Evolutionary conservation across 2,888 invertebrate genomes (phyloP), one percentile per base, ranked within the genome.

Genomic region (Monoplex corrugatus): DNA sequence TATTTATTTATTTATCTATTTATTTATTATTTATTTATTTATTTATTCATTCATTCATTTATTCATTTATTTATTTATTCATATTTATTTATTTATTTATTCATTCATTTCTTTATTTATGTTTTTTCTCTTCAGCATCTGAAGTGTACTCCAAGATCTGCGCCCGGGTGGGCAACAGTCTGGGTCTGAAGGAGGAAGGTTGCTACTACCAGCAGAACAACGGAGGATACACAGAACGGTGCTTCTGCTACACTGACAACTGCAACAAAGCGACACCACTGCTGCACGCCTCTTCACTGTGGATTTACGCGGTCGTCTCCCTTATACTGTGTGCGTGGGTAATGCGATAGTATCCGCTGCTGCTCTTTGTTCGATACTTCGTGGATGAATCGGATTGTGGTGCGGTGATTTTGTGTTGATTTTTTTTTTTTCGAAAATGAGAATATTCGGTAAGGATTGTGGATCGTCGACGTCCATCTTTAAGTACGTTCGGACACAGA

Each of bases 191-290:
- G 43, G 86, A 87, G 0, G 92, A 89, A 13, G 94, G 94, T 0
- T 94, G 94, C 87, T 93, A 93, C 90, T 83, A 90, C 5, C 92
- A 92, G 80, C 87, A 87, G 57, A 91, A 92, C 32, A 92, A 92
- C 45, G 92, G 92, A 28, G 93, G 93, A 0, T 94, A 93, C 91
- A 92, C 93, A 87, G 91, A 92, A 89, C 91, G 91, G 10, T 94
- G 94, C 87, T 94, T 91, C 90, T 94, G 94, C 80, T 93, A 92
- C 86, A 86, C 88, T 13, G 88, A 93, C 78, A 90, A 89, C 45
- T 94, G 94, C 89, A 94, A 94, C 87, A 80, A 89, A 23, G 89
- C 50, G 75, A 43, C 50, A 63, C 45, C 84, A 84, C 90, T 23
- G 86, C 88, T n/a, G 89, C 89, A 16, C 40, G 35, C 40, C 45